Evolutionary conservation across 2,888 invertebrate genomes (phyloP), one percentile per base, ranked within the genome.

Genomic region (Pristionchus fissidentatus): DNA sequence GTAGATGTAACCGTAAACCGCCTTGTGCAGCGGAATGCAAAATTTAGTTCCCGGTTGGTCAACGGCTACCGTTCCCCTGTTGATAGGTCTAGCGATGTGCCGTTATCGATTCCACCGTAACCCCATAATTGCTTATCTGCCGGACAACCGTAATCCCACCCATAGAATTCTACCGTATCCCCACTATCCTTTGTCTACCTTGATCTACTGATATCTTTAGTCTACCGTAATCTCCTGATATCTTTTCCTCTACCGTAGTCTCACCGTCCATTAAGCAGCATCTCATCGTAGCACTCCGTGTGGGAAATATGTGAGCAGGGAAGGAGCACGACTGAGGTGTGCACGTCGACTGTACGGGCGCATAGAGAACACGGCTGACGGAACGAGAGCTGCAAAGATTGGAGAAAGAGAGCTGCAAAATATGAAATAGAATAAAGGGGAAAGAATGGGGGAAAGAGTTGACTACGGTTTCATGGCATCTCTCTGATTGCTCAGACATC

Each of bases 361-460:
- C 79, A 79, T 13, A 79, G 57, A 4, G 79, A 57, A 29, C 79
- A 79, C 38, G 79, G 79, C 26, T 79, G 79, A 41, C 79, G 79
- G 29, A 29, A 79, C 22, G 79, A 79, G 38, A 79, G 57, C 79
- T 79, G 41, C 19, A 77, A 60, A 8, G 62, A 70, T 22, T 3
- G n/a, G 70, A 55, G 22, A 8, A n/a, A n/a, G 79, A 79, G 38
- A 79, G 57, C 79, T 79, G 41, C 19, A 77, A 60, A 8, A n/a
- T 43, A 15, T 3, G n/a, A 41, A 55, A 19, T n/a, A n/a, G n/a
- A n/a, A 8, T 8, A 38, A 8, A 15, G 38, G 41, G 66, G 7
- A 66, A 49, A 49, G 19, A 49, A 10, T 49, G 52, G 19, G 13
- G 52, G 19, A 49, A 15, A 10, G 52, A 15, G n/a, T n/a, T n/a